These are phyloP conservation scores for mouse (Mus musculus) DNA, from an alignment of 2,113 vertebrate genomes.

Conservation along the genomic window GRCm39 chr10:81939501-81940000, in stretches of 20 bases:
- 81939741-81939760: slow-evolving; percentile 39
- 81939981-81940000: no score
- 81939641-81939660: no score
- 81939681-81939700: neutral
- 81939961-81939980: slow-evolving; percentile 25
- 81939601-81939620: no score
- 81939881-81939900: neutral
- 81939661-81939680: neutral
- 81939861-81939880: neutral
- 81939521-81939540: no score
- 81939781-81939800: neutral
- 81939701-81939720: neutral
- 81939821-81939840: neutral
- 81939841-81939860: neutral
- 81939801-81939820: neutral
- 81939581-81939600: no score
- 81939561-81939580: no score
- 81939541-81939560: no score
- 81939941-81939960: slow-evolving; percentile 28
- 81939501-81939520: no score
- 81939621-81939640: no score
- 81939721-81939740: neutral
- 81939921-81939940: neutral
- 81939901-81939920: neutral
- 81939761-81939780: slow-evolving; percentile 40